phyloP scores from a whole-genome alignment of 1,140 invertebrate species.

The Cherax quadricarinatus region DNA sequence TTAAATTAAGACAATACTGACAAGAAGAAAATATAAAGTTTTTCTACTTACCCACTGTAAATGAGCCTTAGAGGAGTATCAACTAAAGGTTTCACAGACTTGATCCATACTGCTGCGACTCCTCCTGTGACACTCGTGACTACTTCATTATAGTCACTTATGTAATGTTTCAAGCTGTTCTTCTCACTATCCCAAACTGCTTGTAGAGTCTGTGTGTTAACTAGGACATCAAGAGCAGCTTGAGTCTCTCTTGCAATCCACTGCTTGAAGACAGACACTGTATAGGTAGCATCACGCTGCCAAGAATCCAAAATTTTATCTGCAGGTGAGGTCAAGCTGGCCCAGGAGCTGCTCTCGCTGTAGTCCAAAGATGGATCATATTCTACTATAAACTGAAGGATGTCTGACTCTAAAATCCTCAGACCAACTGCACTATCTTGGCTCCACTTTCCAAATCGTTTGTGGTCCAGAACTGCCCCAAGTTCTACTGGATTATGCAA shows the following conservation, averaged over 20 bases:
- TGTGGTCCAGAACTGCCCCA: conserved; percentile 44
- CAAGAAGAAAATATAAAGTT: not conserved
- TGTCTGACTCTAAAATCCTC: conserved; percentile 25
- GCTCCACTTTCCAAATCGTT: conserved; percentile 37
- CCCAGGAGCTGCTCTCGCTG: not conserved
- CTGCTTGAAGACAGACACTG: not conserved
- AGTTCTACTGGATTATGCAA: conserved; percentile 55
- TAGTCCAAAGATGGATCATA: conserved; percentile 49
- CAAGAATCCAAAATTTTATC: conserved; percentile 33
- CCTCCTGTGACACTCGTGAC: not conserved
- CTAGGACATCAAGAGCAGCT: not conserved
- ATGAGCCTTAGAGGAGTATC: not conserved
- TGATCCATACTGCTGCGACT: not conserved
- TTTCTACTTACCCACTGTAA: not conserved
- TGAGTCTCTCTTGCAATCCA: conserved; percentile 37
- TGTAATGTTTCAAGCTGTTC: not conserved
- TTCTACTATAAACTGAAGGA: conserved; percentile 42
- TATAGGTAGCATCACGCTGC: conserved; percentile 13
- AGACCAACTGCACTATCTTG: conserved; percentile 46
- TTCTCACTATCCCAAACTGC: conserved; percentile 24
- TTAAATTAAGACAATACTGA: too few species aligned
- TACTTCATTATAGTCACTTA: not conserved
- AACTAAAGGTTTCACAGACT: not conserved
- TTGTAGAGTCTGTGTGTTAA: conserved; percentile 16
- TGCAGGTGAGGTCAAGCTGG: conserved; percentile 27